Base-by-base conservation (phyloP, 2,888 invertebrate species). In the Thera obeliscata region DNA sequence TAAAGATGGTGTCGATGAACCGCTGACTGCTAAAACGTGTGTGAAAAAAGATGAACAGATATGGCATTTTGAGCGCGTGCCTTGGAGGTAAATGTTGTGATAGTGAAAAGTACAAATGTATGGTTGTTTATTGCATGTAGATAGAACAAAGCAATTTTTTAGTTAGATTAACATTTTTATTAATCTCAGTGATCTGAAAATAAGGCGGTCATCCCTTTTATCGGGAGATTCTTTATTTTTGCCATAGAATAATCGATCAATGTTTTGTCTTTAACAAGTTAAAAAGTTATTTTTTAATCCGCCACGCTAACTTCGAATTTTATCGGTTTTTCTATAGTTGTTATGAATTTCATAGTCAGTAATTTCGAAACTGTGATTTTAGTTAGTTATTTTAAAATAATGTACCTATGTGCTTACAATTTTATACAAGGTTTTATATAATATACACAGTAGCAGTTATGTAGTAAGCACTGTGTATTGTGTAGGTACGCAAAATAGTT, bases 51-150 rank as follows among this genome's bases (percentile, higher is more conserved):
- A 87, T 46, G 93, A 94, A 64, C 97, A 97, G 84, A 94, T 95
- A 78, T 97, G 97, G 97, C 89, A 90, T 78, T 90, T 96, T 70
- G 95, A 96, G 84, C 82, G 94, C 66, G 95, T 96, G 78, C 90
- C 95, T 80, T 96, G 97, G 97, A 95, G 95, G 76, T 83, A 66
- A 77, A 66, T 61, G 46, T 43, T 71, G 75, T 75, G 75, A 75
- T 75, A 74, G 67, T 52, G 3, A 64, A 66, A 61, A 72, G 72
- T 74, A 76, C 76, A 78, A 77, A 72, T 60, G 41, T 61, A 57
- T 61, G 66, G 61, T 61, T 63, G 62, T 65, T 65, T 48, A 46
- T 58, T 58, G 66, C 66, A 48, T 57, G 43, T 69, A 65, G 69
- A 54, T 68, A 68, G 60, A 52, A 52, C 43, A 63, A 63, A 56